phyloP scores from a whole-genome alignment of 2,888 invertebrate genomes.

The Rotaria magnacalcarata region DNA sequence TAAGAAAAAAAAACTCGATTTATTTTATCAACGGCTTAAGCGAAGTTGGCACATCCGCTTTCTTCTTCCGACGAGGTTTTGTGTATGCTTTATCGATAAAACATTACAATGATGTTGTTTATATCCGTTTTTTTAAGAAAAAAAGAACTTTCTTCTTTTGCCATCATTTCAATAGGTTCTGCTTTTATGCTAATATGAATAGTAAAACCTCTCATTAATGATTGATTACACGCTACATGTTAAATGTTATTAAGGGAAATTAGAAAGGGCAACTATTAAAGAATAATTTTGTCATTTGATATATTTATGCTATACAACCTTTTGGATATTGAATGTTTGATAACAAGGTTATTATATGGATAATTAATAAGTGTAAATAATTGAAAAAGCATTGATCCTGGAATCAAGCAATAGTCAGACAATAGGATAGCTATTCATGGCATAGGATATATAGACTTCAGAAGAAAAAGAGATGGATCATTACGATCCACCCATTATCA shows the following conservation, averaged over 20 bases:
- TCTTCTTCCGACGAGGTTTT: not conserved
- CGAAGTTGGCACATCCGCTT: not conserved
- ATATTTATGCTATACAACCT: not conserved
- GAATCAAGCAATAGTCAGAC: not conserved
- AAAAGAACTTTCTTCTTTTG: not conserved
- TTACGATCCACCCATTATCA: slow-evolving; percentile 4
- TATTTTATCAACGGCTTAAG: not conserved
- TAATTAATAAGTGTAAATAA: not conserved
- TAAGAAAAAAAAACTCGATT: not conserved
- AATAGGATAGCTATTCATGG: not conserved
- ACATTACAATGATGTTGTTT: not conserved
- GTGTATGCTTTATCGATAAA: not conserved
- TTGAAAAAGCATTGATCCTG: not conserved
- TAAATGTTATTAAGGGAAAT: not conserved
- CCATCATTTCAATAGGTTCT: not conserved
- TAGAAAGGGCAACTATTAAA: not conserved
- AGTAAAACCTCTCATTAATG: not conserved
- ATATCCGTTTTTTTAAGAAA: not conserved
- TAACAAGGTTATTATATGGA: not conserved
- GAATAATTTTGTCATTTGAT: not conserved
- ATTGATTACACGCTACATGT: not conserved
- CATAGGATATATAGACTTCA: not conserved
- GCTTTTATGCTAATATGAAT: not conserved
- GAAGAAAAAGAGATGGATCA: not conserved
- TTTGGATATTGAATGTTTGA: not conserved